Evolutionary conservation across 2,113 vertebrate genomes (phyloP).

Genomic region (Galemys pyrenaicus): DNA sequence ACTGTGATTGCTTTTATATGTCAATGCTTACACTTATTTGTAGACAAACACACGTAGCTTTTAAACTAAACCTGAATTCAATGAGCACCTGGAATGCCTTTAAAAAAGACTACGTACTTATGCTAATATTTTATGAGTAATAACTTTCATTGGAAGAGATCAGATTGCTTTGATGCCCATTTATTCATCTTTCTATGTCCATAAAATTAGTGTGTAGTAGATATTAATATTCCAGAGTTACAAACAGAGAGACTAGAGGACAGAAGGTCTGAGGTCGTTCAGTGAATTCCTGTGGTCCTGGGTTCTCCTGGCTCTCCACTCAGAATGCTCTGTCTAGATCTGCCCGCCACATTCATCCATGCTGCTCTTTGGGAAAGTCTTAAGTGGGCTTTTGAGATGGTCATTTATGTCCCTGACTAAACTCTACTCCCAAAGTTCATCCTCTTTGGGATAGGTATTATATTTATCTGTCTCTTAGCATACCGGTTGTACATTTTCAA

Average conservation of each 20-base stretch:
- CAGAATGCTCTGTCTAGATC: not conserved
- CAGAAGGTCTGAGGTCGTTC: not conserved
- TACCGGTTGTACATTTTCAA: not conserved
- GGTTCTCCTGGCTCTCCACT: not conserved
- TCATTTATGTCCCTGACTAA: not conserved
- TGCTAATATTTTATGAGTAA: constrained; percentile 42
- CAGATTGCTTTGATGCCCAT: not conserved
- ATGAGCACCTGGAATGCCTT: not conserved
- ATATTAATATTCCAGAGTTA: not conserved
- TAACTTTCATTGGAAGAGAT: not conserved
- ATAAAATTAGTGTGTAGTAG: constrained; percentile 13
- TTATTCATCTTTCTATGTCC: constrained; percentile 38
- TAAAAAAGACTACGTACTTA: not conserved
- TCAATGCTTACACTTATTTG: not conserved
- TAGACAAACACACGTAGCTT: constrained; percentile 36
- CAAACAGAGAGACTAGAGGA: not conserved
- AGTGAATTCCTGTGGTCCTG: not conserved
- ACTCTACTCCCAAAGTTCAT: constrained; percentile 34
- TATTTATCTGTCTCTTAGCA: not conserved
- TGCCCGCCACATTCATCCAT: not conserved
- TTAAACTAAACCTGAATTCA: constrained; percentile 19
- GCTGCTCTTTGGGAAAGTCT: not conserved
- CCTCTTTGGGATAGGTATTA: not conserved
- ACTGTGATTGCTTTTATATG: constrained; percentile 19
- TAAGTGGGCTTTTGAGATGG: not conserved